phyloP scores from a whole-genome alignment of 2,113 vertebrate genomes.

The Pterophyllum scalare region DNA sequence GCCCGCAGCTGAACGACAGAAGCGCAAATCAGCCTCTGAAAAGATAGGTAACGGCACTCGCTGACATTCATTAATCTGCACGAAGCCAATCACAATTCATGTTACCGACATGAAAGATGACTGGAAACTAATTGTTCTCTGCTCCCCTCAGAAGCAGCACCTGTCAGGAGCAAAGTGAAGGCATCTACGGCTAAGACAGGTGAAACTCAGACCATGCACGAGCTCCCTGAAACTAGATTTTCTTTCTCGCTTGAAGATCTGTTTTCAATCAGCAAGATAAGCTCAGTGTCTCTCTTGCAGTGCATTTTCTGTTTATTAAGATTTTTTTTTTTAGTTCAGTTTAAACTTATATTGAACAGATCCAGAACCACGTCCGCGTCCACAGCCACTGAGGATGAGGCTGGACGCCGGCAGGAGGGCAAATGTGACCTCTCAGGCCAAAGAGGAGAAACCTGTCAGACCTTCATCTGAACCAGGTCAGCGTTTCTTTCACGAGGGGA shows the following conservation, averaged over 20 bases:
- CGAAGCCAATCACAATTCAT: conserved; percentile 1
- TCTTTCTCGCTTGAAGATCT: background rate
- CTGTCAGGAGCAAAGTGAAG: conserved; percentile 50
- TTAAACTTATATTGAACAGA: conserved; percentile 3
- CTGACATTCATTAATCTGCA: background rate
- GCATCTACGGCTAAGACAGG: conserved; percentile 39
- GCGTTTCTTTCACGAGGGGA: background rate
- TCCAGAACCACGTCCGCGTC: background rate
- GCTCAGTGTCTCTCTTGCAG: background rate
- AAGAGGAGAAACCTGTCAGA: conserved; percentile 50
- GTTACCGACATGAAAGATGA: background rate
- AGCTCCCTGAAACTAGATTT: accelerated
- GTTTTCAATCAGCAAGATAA: background rate
- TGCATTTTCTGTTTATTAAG: background rate
- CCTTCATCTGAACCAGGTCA: conserved; percentile 51
- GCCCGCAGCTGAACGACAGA: conserved; percentile 32
- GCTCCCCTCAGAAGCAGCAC: conserved; percentile 1
- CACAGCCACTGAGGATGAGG: conserved; percentile 26
- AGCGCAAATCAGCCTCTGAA: conserved; percentile 41
- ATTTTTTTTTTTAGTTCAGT: background rate
- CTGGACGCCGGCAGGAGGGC: conserved; percentile 5
- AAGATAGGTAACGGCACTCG: conserved; percentile 43
- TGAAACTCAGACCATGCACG: background rate
- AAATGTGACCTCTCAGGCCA: conserved; percentile 35
- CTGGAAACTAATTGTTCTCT: conserved; percentile 28